Percentiles rank a stretch among this genome's conserved stretches.
Evolutionary conservation across 2,797 vertebrate species (phyloP).

Genomic region (Epinephelus awoara): DNA sequence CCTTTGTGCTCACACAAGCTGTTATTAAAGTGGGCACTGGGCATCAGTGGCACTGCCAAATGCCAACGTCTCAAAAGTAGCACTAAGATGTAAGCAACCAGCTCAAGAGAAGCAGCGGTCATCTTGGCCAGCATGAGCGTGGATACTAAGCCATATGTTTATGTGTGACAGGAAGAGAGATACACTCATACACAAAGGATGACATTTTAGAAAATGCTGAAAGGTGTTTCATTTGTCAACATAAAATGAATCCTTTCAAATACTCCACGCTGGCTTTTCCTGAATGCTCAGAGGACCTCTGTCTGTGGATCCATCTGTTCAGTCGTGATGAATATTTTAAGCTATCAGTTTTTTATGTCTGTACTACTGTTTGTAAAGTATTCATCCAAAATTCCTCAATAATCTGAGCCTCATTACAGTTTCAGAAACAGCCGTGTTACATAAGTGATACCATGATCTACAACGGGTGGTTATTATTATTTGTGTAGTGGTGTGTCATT

Average conservation of each 20-base stretch:
- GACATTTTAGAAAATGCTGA: constrained; percentile 47
- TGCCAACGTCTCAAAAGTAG: constrained; percentile 65
- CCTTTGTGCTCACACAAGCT: constrained; percentile 58
- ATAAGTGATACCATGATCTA: not conserved
- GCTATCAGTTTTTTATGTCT: not conserved
- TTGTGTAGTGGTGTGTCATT: not conserved
- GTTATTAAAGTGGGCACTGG: constrained; percentile 63
- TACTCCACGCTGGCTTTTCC: not conserved
- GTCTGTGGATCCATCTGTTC: constrained; percentile 4
- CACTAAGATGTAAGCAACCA: constrained; percentile 61
- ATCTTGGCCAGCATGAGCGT: constrained; percentile 54
- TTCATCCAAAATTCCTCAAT: not conserved
- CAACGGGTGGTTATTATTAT: not conserved
- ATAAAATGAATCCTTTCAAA: constrained; percentile 27
- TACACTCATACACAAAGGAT: constrained; percentile 10
- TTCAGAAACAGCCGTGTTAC: not conserved
- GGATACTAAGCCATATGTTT: constrained; percentile 26
- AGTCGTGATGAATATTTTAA: constrained; percentile 17
- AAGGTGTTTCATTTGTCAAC: constrained; percentile 34
- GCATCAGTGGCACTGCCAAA: constrained; percentile 63
- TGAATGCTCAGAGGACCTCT: constrained; percentile 14
- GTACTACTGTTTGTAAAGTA: not conserved
- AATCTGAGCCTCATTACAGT: not conserved
- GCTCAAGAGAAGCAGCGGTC: constrained; percentile 56
- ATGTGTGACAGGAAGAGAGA: constrained; percentile 10